Percentiles rank a stretch among this genome's conserved stretches.
Conservation (phyloP, 1,140 invertebrate species). For the Hesperophylax magnus region DNA sequence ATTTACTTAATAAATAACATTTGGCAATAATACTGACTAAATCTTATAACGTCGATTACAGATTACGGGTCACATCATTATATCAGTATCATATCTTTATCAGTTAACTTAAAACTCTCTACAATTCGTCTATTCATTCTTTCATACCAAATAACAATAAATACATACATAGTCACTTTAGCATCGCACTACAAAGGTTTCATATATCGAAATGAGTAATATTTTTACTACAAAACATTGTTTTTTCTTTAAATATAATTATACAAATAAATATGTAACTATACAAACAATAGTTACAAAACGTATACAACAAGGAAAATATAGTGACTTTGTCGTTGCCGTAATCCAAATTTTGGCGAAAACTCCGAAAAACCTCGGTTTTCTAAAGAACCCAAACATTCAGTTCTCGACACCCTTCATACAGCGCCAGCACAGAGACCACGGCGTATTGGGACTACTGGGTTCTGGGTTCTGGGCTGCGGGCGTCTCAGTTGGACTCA, state of each 20-base stretch:
- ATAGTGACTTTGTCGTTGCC: constrained; percentile 39
- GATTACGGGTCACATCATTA: constrained; percentile 9
- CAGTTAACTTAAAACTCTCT: neutral
- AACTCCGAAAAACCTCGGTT: constrained; percentile 21
- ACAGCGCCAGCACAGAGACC: too few relatives aligned
- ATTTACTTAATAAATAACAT: constrained; percentile 17
- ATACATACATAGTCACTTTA: constrained; percentile 26
- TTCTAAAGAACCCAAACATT: constrained; percentile 13
- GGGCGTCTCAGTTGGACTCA: too few relatives aligned
- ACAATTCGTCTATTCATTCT: neutral
- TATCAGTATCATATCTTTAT: constrained; percentile 10
- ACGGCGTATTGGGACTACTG: too few relatives aligned
- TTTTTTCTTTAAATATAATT: constrained; percentile 27
- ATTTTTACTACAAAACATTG: constrained; percentile 40
- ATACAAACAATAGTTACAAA: constrained; percentile 41
- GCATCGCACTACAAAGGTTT: constrained; percentile 42
- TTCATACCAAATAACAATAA: neutral
- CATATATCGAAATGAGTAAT: constrained; percentile 37
- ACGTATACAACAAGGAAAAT: constrained; percentile 41
- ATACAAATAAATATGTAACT: constrained; percentile 41
- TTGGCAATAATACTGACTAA: constrained; percentile 31
- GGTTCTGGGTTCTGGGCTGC: too few relatives aligned
- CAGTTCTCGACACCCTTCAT: constrained; percentile 1
- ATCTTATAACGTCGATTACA: constrained; percentile 18
- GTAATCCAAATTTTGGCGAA: constrained; percentile 32